Evolutionary conservation across 2,797 vertebrate genomes (phyloP).

Genomic region (Sciurus carolinensis): DNA sequence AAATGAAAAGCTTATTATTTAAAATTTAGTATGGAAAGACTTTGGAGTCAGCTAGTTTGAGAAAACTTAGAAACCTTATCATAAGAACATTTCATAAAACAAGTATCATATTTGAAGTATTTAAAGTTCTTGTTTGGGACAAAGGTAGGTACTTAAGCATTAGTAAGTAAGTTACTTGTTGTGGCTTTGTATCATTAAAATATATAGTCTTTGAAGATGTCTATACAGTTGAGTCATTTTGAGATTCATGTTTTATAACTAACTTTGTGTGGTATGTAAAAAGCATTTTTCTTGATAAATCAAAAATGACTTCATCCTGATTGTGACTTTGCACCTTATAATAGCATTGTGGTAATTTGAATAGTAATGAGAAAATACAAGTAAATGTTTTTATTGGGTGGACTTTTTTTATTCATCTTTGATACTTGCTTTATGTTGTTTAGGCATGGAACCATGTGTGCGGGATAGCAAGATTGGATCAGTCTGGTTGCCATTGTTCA

Average conservation of each 20-base stretch:
- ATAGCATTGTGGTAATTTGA: not conserved
- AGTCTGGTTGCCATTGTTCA: too few species aligned
- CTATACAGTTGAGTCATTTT: not conserved
- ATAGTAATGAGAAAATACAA: not conserved
- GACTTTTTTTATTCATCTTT: not conserved
- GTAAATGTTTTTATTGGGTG: not conserved
- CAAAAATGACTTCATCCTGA: not conserved
- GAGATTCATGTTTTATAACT: not conserved
- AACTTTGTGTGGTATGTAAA: constrained; percentile 18
- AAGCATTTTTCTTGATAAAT: constrained; percentile 31
- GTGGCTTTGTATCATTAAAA: constrained; percentile 53
- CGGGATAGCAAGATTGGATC: not conserved
- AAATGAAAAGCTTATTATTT: constrained; percentile 30
- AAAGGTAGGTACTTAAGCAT: not conserved
- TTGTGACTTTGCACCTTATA: not conserved
- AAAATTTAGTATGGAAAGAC: constrained; percentile 31
- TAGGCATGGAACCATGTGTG: not conserved
- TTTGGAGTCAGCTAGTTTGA: not conserved
- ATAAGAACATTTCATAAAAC: not conserved
- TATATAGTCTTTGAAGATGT: constrained; percentile 35
- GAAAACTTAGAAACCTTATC: constrained; percentile 34
- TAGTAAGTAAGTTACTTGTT: constrained; percentile 19
- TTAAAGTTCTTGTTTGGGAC: constrained; percentile 15
- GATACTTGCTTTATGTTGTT: not conserved
- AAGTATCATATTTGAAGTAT: not conserved